Evolutionary conservation across 2,888 invertebrate species (phyloP).

Genomic region (Ormyrus rosae): DNA sequence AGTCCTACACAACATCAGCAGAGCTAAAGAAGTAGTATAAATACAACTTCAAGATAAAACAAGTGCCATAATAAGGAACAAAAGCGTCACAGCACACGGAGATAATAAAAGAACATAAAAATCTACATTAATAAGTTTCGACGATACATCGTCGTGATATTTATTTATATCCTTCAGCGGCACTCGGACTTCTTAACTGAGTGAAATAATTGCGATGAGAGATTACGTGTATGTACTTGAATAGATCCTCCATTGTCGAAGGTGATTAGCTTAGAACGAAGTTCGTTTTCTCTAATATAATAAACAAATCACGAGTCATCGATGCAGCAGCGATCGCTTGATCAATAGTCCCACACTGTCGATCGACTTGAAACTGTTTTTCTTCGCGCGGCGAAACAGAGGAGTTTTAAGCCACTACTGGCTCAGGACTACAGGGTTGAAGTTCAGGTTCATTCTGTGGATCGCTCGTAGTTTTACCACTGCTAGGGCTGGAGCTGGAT

Average conservation of each 20-base stretch:
- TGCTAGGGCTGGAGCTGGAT: constrained; percentile 62
- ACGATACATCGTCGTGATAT: constrained; percentile 19
- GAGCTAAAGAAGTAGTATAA: constrained; percentile 24
- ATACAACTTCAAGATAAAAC: neutral
- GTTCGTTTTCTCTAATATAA: constrained; percentile 4
- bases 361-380: neutral
- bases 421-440: constrained; percentile 73
- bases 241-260: constrained; percentile 10
- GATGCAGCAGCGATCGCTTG: neutral
- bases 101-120: constrained; percentile 41
- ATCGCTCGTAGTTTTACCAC: constrained; percentile 65
- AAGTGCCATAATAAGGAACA: constrained; percentile 44
- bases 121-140: constrained; percentile 34
- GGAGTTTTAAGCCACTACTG: constrained; percentile 71
- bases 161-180: constrained; percentile 19
- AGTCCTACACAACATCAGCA: constrained; percentile 32
- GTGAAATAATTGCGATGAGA: constrained; percentile 40
- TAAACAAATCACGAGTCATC: constrained; percentile 16
- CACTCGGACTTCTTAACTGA: constrained; percentile 46
- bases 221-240: constrained; percentile 17
- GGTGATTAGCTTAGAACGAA: constrained; percentile 28
- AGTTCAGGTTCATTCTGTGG: constrained; percentile 72
- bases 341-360: constrained; percentile 5
- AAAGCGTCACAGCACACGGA: constrained; percentile 53
- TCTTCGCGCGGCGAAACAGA: constrained; percentile 21